phyloP scores from a whole-genome alignment of 35 echinoderm and acorn worm species.

The Lytechinus variegatus region DNA sequence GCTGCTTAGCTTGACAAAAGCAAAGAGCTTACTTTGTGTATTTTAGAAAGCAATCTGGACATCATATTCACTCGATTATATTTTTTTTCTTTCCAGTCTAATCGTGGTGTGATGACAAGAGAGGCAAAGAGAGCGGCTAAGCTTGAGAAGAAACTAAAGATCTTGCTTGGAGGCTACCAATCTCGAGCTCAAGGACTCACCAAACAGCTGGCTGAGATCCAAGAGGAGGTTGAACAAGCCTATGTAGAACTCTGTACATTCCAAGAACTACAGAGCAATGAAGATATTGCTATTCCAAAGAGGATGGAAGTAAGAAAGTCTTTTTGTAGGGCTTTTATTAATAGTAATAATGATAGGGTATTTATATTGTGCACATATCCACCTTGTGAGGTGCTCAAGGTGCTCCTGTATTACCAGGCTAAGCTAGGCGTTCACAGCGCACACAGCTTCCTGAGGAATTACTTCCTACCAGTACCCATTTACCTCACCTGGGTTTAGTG shows the following conservation, averaged over 20 bases:
- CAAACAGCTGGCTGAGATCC: constrained; percentile 81
- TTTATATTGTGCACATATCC: no score
- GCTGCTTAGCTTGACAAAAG: no score
- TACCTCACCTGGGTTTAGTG: no score
- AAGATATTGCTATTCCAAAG: constrained; percentile 80
- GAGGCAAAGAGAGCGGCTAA: constrained; percentile 92
- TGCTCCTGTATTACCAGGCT: no score
- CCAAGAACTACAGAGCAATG: constrained; percentile 80
- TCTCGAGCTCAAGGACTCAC: constrained; percentile 82
- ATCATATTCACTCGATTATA: not conserved
- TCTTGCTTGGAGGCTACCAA: constrained; percentile 88
- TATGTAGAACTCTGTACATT: constrained; percentile 87
- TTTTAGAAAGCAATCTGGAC: no score
- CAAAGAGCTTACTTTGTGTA: no score
- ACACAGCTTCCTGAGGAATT: no score
- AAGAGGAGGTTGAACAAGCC: constrained; percentile 73
- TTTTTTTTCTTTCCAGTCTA: constrained; percentile 42
- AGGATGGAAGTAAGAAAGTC: constrained; percentile 75
- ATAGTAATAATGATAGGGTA: no score
- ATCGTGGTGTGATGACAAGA: constrained; percentile 80
- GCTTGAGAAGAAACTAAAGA: constrained; percentile 94
- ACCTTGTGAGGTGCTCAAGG: no score
- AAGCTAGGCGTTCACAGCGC: no score
- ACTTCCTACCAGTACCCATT: no score
- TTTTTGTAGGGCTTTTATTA: no score